These are phyloP conservation scores for Lepidochrysops patricia DNA, from an alignment of 2,888 invertebrate species.

Conservation along the genomic window DNA sequence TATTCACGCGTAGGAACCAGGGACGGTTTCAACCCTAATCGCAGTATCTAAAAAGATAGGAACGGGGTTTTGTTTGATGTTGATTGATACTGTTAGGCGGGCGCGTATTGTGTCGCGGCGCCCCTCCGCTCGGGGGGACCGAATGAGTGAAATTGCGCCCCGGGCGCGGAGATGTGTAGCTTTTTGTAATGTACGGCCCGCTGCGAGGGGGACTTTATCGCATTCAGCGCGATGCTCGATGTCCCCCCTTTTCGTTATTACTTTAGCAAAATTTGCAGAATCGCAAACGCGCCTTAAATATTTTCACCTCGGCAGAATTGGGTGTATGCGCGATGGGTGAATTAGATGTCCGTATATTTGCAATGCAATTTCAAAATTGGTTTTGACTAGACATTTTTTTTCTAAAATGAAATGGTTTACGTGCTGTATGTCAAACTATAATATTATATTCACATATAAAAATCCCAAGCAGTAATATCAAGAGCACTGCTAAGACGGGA, in stretches of 20 bases:
- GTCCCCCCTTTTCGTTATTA: conserved; percentile 2
- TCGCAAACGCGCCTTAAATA: conserved; percentile 7
- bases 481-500: background rate
- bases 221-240: background rate
- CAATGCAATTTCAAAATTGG: background rate
- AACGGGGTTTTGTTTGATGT: conserved; percentile 66
- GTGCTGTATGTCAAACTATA: too few species aligned
- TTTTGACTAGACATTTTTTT: too few species aligned
- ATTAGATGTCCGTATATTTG: background rate
- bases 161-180: conserved; percentile 63
- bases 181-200: conserved; percentile 68
- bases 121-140: conserved; percentile 49
- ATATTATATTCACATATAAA: background rate
- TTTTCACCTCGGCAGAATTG: background rate
- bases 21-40: conserved; percentile 45
- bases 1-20: background rate
- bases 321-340: too few species aligned
- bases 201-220: conserved; percentile 39
- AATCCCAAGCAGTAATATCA: background rate
- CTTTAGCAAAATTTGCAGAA: background rate
- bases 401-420: too few species aligned
- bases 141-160: conserved; percentile 70
- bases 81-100: conserved; percentile 73
- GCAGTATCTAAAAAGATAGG: conserved; percentile 36
- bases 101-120: conserved; percentile 60